phyloP scores from a whole-genome alignment of 2,888 invertebrate species.

The Lasioglossum villosulum region DNA sequence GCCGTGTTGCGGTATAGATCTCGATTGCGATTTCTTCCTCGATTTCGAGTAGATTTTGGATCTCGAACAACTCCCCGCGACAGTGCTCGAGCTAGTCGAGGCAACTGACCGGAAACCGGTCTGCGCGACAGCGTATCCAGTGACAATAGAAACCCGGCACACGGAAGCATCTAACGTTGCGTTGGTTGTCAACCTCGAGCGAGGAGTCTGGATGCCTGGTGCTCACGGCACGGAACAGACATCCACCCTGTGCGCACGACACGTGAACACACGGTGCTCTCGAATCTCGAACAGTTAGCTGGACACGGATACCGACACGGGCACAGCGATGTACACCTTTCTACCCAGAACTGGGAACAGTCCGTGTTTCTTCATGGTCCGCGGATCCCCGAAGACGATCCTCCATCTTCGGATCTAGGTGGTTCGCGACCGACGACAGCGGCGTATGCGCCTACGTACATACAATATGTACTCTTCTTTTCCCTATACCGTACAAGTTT shows the following conservation, averaged over 20 bases:
- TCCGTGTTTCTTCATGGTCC: conserved; percentile 53
- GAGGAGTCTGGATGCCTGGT: conserved; percentile 59
- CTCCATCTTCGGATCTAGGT: conserved; percentile 1
- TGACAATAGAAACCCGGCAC: conserved; percentile 31
- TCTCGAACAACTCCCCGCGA: not conserved
- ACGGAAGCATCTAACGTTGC: conserved; percentile 46
- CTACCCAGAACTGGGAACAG: conserved; percentile 36
- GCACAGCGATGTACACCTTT: not conserved
- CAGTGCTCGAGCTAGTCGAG: not conserved
- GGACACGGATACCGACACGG: not conserved
- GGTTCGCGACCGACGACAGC: not conserved
- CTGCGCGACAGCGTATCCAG: conserved; percentile 6
- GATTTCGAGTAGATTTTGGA: not conserved
- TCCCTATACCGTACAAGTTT: not conserved
- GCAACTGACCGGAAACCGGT: conserved; percentile 18
- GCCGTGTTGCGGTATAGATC: not conserved
- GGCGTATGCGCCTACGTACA: not conserved
- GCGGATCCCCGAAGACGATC: conserved; percentile 32
- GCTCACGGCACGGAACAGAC: conserved; percentile 62
- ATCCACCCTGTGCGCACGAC: conserved; percentile 43
- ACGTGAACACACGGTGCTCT: conserved; percentile 24
- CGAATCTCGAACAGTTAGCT: not conserved
- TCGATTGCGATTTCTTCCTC: not conserved
- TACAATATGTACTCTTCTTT: not conserved
- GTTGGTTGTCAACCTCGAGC: conserved; percentile 44